phyloP scores from a whole-genome alignment of 2,113 vertebrate genomes.

The Ciconia stormi region DNA sequence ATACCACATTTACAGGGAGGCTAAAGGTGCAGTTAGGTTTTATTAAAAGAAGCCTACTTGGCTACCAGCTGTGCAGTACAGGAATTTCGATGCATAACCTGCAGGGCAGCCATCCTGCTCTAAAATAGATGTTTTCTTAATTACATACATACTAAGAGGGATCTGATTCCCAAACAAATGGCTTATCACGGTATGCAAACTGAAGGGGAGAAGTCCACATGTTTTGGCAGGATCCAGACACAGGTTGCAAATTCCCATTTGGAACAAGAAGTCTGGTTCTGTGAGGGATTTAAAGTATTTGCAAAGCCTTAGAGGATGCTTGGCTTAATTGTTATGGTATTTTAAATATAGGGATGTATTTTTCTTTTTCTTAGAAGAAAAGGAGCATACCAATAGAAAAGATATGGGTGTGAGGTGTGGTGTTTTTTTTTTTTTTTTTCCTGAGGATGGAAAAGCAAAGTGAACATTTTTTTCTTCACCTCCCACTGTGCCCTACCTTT shows the following conservation, averaged over 20 bases:
- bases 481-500: not conserved
- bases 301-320: not conserved
- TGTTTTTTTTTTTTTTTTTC: not conserved
- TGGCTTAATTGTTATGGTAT: not conserved
- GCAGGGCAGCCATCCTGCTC: conserved; percentile 1
- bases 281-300: not conserved
- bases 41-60: conserved; percentile 21
- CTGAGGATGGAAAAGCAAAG: not conserved
- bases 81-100: not conserved
- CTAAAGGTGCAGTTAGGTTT: conserved; percentile 9
- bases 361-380: not conserved
- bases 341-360: not conserved
- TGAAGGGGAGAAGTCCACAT: not conserved
- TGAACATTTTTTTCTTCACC: not conserved
- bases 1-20: conserved; percentile 8
- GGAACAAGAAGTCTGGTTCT: not conserved
- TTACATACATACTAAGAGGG: not conserved
- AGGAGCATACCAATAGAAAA: not conserved
- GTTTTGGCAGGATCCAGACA: not conserved
- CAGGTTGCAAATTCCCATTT: not conserved
- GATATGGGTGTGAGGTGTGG: not conserved
- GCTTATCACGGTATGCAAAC: not conserved
- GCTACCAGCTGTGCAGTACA: not conserved
- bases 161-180: not conserved
- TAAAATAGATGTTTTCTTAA: conserved; percentile 26